A percentile compares a stretch with the other conserved stretches of the same genome.
phyloP scores from a whole-genome alignment of 2,113 vertebrate species.

The Hymenochirus boettgeri region DNA sequence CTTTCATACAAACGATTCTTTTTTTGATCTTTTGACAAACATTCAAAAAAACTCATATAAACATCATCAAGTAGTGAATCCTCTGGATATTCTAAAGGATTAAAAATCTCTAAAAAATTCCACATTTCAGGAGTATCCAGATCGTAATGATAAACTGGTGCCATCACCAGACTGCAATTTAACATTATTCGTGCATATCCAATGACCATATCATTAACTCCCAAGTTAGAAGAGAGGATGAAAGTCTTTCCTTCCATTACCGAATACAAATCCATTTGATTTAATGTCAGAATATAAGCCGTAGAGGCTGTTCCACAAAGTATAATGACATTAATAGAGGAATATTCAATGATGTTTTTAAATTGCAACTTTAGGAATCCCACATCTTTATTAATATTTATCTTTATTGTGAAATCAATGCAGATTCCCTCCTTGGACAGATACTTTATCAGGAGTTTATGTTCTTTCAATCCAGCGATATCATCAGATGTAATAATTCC shows the following conservation, averaged over 20 bases:
- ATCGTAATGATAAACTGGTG: not conserved
- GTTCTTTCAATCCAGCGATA: not conserved
- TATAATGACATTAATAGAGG: not conserved
- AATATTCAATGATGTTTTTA: not conserved
- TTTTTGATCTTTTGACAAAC: not conserved
- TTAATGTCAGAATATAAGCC: not conserved
- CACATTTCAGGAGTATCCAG: not conserved
- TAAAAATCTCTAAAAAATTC: not conserved
- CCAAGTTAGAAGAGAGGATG: slow-evolving; percentile 2
- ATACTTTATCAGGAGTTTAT: not conserved
- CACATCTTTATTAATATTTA: not conserved
- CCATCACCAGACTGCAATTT: slow-evolving; percentile 8
- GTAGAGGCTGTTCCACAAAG: not conserved
- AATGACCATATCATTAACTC: not conserved
- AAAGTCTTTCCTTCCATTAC: slow-evolving; percentile 1
- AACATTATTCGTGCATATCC: not conserved
- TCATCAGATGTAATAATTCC: slow-evolving; percentile 18
- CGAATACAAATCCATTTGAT: not conserved
- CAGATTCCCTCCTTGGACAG: not conserved
- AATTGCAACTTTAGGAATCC: not conserved
- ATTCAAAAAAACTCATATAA: not conserved
- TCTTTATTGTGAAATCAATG: slow-evolving; percentile 5
- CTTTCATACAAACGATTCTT: not conserved
- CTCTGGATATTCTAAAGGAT: not conserved
- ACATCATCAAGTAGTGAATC: not conserved